Percentiles rank a stretch among this genome's conserved stretches.
Conservation (phyloP, 2,113 vertebrate species). For the Chamaea fasciata region DNA sequence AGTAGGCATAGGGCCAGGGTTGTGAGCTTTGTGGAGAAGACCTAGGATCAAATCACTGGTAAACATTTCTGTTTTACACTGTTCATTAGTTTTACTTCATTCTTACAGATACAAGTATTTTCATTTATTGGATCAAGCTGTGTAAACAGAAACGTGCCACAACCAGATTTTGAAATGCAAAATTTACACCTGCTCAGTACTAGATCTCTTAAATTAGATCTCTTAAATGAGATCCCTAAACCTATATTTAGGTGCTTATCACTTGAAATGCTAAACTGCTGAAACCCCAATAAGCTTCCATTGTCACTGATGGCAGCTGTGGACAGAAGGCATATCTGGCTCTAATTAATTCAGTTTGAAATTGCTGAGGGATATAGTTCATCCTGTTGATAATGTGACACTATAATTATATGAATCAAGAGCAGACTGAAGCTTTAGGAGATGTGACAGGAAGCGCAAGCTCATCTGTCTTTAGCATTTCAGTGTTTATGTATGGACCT, state of each 20-base stretch:
- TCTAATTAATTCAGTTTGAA: slow-evolving; percentile 13
- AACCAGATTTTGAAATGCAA: neutral
- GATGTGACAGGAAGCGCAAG: neutral
- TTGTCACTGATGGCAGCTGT: neutral
- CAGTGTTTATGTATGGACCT: neutral
- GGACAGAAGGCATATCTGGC: neutral
- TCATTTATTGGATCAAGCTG: neutral
- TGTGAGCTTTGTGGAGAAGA: neutral
- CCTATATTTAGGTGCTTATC: neutral
- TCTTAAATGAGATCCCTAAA: neutral
- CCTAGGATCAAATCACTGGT: neutral
- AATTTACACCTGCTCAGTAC: neutral
- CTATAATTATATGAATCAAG: neutral
- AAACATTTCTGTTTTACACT: neutral
- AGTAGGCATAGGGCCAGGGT: neutral
- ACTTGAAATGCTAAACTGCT: neutral
- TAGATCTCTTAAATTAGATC: neutral
- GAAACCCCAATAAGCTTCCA: neutral
- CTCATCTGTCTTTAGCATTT: neutral
- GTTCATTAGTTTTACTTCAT: neutral
- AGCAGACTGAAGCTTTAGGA: neutral
- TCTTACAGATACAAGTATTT: neutral
- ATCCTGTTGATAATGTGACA: slow-evolving; percentile 4
- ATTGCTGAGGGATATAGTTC: slow-evolving; percentile 11
- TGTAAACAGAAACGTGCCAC: neutral